Evolutionary conservation across 64 coral and sea anemone genomes (phyloP).

Genomic region (Anthopleura sola): DNA sequence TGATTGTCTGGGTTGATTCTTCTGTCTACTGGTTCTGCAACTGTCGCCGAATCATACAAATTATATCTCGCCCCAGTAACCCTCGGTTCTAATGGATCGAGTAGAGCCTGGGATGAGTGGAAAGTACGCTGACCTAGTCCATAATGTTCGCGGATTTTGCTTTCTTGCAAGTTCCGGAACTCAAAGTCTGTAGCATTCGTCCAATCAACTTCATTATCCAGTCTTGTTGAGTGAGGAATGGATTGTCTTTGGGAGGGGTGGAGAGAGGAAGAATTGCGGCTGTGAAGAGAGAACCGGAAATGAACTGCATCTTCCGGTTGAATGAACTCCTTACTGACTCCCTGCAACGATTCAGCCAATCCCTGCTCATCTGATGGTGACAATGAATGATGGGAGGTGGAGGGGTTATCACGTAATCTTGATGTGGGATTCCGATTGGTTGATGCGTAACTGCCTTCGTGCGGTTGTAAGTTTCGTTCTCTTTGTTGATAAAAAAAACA

Average conservation of each 20-base stretch:
- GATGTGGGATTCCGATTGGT: not conserved
- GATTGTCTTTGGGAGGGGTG: not conserved
- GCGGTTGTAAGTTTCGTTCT: not conserved
- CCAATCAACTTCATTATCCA: not conserved
- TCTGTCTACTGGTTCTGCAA: not conserved
- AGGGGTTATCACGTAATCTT: not conserved
- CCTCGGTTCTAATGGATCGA: not conserved
- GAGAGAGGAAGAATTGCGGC: not conserved
- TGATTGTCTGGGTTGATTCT: not conserved
- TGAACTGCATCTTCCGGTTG: not conserved
- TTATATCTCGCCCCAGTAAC: not conserved
- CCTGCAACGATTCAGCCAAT: not conserved
- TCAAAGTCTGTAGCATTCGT: not conserved
- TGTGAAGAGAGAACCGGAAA: not conserved
- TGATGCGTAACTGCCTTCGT: not conserved
- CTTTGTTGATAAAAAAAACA: too few relatives aligned
- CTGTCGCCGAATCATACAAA: not conserved
- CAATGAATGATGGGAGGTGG: not conserved
- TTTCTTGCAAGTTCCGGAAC: not conserved
- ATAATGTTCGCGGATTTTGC: not conserved
- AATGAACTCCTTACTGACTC: not conserved
- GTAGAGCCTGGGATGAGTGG: not conserved
- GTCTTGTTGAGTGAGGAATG: not conserved
- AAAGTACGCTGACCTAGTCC: not conserved
- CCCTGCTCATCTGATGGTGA: not conserved